Evolutionary conservation across 2,797 vertebrate genomes (phyloP).

Genomic region (Sarcoramphus papa): DNA sequence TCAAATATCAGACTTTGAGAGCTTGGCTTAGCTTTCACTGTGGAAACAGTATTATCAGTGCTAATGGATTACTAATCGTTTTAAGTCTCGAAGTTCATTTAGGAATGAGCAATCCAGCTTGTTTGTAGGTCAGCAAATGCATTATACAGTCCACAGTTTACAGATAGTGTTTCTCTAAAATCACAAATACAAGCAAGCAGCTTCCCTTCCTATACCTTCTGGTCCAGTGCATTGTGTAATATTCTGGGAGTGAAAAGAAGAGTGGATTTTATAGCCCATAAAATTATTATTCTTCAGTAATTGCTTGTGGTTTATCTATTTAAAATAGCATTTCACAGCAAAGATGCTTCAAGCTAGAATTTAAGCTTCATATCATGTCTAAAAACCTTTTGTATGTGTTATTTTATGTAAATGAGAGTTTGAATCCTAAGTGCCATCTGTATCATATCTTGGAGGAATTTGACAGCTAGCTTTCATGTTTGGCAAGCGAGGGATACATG

Average conservation of each 20-base stretch:
- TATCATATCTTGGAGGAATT: slow-evolving; percentile 60
- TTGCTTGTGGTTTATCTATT: background rate
- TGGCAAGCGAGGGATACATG: slow-evolving; percentile 45
- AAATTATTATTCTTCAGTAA: background rate
- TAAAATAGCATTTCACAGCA: slow-evolving; percentile 15
- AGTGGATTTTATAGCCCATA: background rate
- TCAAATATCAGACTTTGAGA: background rate
- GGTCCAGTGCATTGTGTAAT: background rate
- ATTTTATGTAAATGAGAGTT: slow-evolving; percentile 37
- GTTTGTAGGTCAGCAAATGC: background rate
- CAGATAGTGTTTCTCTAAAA: background rate
- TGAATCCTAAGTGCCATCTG: slow-evolving; percentile 40
- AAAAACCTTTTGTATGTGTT: slow-evolving; percentile 35
- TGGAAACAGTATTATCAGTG: background rate
- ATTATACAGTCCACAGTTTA: background rate
- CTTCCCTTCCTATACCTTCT: background rate
- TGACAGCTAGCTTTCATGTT: slow-evolving; percentile 56
- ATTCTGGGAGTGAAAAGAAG: background rate
- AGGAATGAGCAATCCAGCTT: background rate
- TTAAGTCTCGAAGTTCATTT: background rate
- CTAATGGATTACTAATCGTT: background rate
- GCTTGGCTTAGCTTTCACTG: background rate
- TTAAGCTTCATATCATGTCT: background rate
- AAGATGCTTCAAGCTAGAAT: slow-evolving; percentile 10
- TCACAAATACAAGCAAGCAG: background rate